Evolutionary conservation across 2,888 invertebrate species (phyloP), one percentile per base, ranked within the genome.

Genomic region (Yponomeuta sedellus): DNA sequence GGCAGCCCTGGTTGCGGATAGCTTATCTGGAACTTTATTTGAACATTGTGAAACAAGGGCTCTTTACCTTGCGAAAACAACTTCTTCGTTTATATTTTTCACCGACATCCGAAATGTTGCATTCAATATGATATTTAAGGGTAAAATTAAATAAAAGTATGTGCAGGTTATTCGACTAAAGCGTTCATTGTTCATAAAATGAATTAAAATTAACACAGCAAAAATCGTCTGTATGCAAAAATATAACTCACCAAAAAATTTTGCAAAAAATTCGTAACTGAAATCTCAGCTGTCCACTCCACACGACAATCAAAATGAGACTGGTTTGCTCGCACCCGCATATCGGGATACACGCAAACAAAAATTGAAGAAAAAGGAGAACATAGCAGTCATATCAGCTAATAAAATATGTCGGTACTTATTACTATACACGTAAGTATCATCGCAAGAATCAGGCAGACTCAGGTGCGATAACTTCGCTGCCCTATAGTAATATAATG

Each of bases 321-420:
- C 61, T 61, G 61, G 61, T 61, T 28, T 61, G 34, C 11, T 6
- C 25, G 28, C 12, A 16, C 44, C 12, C 44, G 44, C 16, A 16
- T 2, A 3, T 52, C 16, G 44, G 44, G 44, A 71, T 73, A 77
- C 77, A 75, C 74, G 72, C 69, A 71, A 68, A 70, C 69, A 73
- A 74, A 71, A 69, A 68, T 66, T 71, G 66, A 72, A n/a, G n/a
- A n/a, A n/a, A 64, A 64, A 77, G 78, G 77, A 79, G 77, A 79
- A 78, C 71, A 52, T 34, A 56, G 66, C 34, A 44, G 66, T 66
- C 63, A 63, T 62, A 34, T 63, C 20, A 34, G 66, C 63, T 66
- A 39, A 10, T 39, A 11, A 40, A 2, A n/a, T 34, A 20, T 16
- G 4, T 34, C 34, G 34, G 16, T 52, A 4, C 10, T 58, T 22